Percentiles rank a stretch among this genome's conserved stretches.
These are phyloP conservation scores for Aethina tumida DNA, from an alignment of 1,140 invertebrate genomes.

Conservation along the genomic window DNA sequence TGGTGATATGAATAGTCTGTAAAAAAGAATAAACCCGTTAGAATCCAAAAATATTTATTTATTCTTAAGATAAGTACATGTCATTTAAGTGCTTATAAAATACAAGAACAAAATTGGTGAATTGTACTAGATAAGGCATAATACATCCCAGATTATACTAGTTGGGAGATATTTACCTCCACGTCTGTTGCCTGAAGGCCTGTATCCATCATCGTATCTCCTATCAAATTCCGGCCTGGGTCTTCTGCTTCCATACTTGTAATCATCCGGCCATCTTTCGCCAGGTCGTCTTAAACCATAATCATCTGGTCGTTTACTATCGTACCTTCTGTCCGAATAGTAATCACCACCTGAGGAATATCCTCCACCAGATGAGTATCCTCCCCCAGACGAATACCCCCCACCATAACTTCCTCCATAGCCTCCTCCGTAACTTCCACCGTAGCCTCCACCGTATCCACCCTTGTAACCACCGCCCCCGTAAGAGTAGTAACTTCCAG, in stretches of 20 bases:
- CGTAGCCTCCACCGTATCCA: constrained; percentile 5
- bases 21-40: constrained; percentile 23
- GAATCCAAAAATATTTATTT: neutral
- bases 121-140: too few species aligned
- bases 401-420: constrained; percentile 3
- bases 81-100: too few species aligned
- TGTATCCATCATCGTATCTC: constrained; percentile 15
- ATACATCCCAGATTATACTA: constrained; percentile 23
- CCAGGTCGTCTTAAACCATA: constrained; percentile 5
- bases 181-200: constrained; percentile 13
- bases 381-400: neutral
- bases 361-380: neutral
- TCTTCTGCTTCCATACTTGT: constrained; percentile 7
- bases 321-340: constrained; percentile 8
- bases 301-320: constrained; percentile 2
- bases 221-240: constrained; percentile 10
- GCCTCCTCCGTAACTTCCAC: constrained; percentile 3
- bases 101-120: too few species aligned
- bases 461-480: constrained; percentile 9
- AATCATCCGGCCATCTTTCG: constrained; percentile 15
- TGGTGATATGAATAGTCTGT: constrained; percentile 26
- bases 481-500: constrained; percentile 6
- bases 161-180: constrained; percentile 30
- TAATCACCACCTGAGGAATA: neutral
- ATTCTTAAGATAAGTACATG: too few species aligned